Percentiles rank a stretch among this genome's conserved stretches.
Conservation (phyloP, 2,888 invertebrate genomes). For the Myopa tessellatipennis region DNA sequence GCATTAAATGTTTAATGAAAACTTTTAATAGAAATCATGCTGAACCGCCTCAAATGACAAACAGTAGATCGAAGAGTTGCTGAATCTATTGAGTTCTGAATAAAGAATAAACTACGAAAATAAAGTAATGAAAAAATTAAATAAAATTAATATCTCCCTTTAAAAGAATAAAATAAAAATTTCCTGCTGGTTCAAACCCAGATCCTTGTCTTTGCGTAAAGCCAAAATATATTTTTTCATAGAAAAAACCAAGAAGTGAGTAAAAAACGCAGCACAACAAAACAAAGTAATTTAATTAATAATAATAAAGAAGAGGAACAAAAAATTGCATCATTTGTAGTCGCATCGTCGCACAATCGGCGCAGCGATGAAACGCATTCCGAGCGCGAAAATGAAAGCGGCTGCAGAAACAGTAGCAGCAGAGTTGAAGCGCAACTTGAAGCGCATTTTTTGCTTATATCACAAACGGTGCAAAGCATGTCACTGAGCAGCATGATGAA, state of each 20-base stretch:
- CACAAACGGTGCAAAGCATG: not conserved
- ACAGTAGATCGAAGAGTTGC: too few relatives aligned
- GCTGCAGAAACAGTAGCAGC: not conserved
- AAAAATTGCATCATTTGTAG: constrained; percentile 22
- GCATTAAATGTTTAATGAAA: too few relatives aligned
- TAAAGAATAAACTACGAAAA: too few relatives aligned
- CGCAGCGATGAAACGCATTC: constrained; percentile 23
- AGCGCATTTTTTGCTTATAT: not conserved
- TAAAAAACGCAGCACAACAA: not conserved
- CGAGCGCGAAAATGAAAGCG: constrained; percentile 26
- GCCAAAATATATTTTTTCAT: not conserved
- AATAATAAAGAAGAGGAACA: not conserved
- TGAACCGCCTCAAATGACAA: too few relatives aligned
- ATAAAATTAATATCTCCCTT: not conserved
- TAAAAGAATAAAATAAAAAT: not conserved
- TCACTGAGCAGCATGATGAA: not conserved
- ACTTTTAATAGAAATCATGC: too few relatives aligned
- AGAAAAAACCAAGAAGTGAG: not conserved
- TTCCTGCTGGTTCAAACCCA: too few relatives aligned
- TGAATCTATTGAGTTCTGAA: too few relatives aligned
- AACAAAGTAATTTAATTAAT: constrained; percentile 11
- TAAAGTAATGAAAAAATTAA: not conserved
- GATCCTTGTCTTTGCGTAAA: not conserved
- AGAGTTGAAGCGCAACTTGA: not conserved
- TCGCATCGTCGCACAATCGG: not conserved